phyloP scores from a whole-genome alignment of 2,888 invertebrate genomes.

The Aethes cnicana region DNA sequence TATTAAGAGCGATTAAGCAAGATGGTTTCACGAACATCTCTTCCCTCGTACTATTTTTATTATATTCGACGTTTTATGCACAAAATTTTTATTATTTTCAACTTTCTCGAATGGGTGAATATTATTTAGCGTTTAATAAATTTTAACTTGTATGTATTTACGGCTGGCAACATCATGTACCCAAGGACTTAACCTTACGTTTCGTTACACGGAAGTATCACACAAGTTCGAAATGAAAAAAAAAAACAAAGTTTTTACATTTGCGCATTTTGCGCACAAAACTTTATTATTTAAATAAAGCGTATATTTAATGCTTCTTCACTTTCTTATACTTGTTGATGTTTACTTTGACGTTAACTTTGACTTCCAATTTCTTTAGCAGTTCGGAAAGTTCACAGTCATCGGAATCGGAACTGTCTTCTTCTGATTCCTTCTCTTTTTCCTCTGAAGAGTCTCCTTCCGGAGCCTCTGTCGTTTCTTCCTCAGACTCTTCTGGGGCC shows the following conservation, averaged over 20 bases:
- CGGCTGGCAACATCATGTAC: constrained; percentile 2
- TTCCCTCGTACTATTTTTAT: no score
- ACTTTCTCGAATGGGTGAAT: no score
- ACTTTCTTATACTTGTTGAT: constrained; percentile 53
- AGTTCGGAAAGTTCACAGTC: constrained; percentile 49
- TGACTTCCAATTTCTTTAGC: constrained; percentile 63
- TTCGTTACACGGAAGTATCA: no score
- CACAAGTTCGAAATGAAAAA: no score
- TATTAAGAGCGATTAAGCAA: no score
- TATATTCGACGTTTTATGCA: no score
- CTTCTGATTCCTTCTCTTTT: constrained; percentile 37
- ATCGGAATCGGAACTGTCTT: constrained; percentile 34
- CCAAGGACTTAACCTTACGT: background rate
- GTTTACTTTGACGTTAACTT: constrained; percentile 67
- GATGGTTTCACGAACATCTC: no score
- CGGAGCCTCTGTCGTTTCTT: constrained; percentile 32
- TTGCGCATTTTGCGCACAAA: no score
- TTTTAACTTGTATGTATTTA: background rate
- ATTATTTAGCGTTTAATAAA: no score
- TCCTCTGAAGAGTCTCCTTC: constrained; percentile 45
- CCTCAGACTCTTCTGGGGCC: constrained; percentile 24
- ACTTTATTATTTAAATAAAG: background rate
- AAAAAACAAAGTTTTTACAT: no score
- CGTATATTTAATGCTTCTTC: background rate
- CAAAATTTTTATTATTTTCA: no score